Base-by-base conservation (phyloP, 2,888 invertebrate genomes). In the Caenorhabditis sinica region DNA sequence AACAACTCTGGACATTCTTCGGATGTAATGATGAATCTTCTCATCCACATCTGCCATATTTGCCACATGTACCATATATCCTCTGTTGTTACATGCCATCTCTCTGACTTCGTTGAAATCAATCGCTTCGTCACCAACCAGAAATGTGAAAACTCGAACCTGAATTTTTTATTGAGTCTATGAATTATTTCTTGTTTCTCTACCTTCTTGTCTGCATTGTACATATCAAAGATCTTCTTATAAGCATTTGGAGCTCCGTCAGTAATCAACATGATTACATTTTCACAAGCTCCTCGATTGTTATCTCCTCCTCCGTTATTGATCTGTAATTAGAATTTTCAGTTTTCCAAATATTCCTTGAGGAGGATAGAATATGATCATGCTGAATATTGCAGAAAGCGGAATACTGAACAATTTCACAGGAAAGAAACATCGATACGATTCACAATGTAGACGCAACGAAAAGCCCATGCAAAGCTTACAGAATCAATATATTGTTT, bases 1-100 rank as follows among this genome's bases (percentile, higher is more conserved):
- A 93, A 98, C 95, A 0, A 98, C 98, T 83, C 98, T 95, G 30
- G 98, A 97, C 95, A 99, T 95, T 49, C 98, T 97, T 77, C 97
- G 96, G 90, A 99, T 96, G 93, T 99, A 99, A 93, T 97, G 96
- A 91, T 98, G 94, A 25, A 84, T 98, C 94, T 98, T 96, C 94
- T 99, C 99, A 77, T 97, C 95, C 51, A 98, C 98, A 94, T 99
- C 99, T 0, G 98, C 97, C 93, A 97, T 94, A 40, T 98, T 98
- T 89, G 97, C 97, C 71, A 99, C 95, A 93, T 98, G 98, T 28
- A 97, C 97, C 94, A 90, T 93, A 80, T 90, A 93, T 96, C 98
- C 99, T 95, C 96, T 95, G 94, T 99, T 99, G 30, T 96, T 96
- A 93, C 98, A 99, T 68, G 99, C 98, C 97, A 99, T 98, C 96